Conservation (phyloP, 53 echinoderm and acorn worm species). For the Stichopus horrens region DNA sequence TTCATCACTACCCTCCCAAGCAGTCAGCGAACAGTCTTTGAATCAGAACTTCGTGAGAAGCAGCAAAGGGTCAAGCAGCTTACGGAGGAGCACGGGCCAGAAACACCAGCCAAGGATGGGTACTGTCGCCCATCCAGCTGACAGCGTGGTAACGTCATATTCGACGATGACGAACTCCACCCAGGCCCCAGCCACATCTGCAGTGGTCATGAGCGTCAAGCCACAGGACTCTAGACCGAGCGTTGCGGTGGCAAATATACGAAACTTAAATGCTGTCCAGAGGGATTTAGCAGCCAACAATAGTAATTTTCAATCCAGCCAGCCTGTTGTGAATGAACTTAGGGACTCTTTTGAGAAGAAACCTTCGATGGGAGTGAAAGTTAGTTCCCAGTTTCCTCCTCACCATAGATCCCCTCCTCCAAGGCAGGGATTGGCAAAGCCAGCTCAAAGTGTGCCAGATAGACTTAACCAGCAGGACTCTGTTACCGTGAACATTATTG, state of each 20-base stretch:
- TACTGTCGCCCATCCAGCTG: not conserved
- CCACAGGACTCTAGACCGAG: slow-evolving; percentile 27
- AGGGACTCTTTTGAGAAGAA: slow-evolving; percentile 27
- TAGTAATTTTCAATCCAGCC: slow-evolving; percentile 23
- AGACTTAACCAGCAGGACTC: slow-evolving; percentile 6
- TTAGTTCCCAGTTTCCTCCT: not conserved
- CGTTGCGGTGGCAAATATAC: slow-evolving; percentile 40
- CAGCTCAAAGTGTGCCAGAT: slow-evolving; percentile 33
- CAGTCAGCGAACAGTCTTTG: slow-evolving; percentile 23
- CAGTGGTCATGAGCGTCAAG: slow-evolving; percentile 37
- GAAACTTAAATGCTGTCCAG: slow-evolving; percentile 30
- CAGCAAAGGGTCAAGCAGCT: slow-evolving; percentile 33
- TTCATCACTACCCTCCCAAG: slow-evolving; percentile 1
- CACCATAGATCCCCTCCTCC: slow-evolving; percentile 31
- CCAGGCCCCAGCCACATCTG: slow-evolving; percentile 9
- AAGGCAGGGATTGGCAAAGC: slow-evolving; percentile 16
- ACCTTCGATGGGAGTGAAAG: not conserved
- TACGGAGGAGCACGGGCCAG: slow-evolving; percentile 39
- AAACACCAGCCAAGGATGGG: slow-evolving; percentile 38
- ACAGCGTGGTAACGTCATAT: slow-evolving; percentile 31
- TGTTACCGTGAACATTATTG: not conserved
- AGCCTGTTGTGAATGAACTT: not conserved
- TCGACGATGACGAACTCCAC: slow-evolving; percentile 36
- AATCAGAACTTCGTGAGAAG: slow-evolving; percentile 43
- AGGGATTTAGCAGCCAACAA: slow-evolving; percentile 7